Percentiles rank a stretch among this genome's conserved stretches.
These are phyloP conservation scores for Actinernus sp. DNA, from an alignment of 92 coral and sea anemone genomes.

Conservation along the genomic window DNA sequence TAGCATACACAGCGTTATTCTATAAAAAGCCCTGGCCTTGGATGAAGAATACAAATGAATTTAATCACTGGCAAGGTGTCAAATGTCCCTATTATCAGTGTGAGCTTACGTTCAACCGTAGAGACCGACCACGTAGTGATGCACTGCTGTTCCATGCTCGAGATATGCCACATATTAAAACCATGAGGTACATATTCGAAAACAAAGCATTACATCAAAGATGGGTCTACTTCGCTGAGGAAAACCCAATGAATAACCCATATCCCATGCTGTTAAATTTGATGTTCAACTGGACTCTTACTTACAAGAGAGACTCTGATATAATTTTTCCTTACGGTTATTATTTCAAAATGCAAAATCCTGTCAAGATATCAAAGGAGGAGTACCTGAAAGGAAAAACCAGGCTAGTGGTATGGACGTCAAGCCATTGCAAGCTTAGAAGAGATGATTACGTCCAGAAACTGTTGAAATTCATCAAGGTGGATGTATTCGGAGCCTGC, in stretches of 20 bases:
- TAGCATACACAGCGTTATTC: conserved; percentile 74
- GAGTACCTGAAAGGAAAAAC: conserved; percentile 58
- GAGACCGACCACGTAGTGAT: conserved; percentile 51
- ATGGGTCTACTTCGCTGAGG: conserved; percentile 83
- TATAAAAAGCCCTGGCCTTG: conserved; percentile 71
- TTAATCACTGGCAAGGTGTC: conserved; percentile 66
- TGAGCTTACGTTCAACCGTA: conserved; percentile 61
- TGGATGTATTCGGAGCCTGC: conserved; percentile 81
- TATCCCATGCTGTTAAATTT: conserved; percentile 4
- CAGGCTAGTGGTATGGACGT: conserved; percentile 80
- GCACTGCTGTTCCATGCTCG: conserved; percentile 86
- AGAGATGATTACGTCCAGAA: conserved; percentile 59
- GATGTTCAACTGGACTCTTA: conserved; percentile 80
- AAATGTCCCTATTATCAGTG: conserved; percentile 70
- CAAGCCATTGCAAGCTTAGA: conserved; percentile 72
- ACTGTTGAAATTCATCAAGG: conserved; percentile 52
- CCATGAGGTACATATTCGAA: conserved; percentile 28
- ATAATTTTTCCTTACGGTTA: conserved; percentile 61
- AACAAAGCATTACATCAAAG: conserved; percentile 48
- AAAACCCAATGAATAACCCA: conserved; percentile 65
- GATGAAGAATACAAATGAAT: conserved; percentile 52
- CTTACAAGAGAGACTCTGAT: conserved; percentile 58
- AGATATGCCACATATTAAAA: conserved; percentile 53
- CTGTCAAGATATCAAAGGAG: background rate
- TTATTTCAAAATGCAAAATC: conserved; percentile 14